Conservation (phyloP, 2,797 vertebrate species). For the Etheostoma nigrum region DNA sequence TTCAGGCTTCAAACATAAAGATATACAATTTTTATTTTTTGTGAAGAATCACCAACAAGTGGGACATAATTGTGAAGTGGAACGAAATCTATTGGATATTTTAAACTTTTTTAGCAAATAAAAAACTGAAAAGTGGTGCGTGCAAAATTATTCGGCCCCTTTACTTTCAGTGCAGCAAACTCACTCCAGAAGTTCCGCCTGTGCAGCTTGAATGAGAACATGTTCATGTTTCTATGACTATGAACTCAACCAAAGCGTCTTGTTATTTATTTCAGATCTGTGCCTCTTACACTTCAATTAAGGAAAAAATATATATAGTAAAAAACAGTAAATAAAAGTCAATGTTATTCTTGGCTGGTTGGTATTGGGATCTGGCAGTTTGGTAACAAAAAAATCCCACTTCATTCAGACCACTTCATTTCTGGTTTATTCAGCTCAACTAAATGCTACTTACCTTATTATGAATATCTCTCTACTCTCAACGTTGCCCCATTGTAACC, state of each 20-base stretch:
- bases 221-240: slow-evolving; percentile 34
- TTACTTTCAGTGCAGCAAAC: too few relatives aligned
- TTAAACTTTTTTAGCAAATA: too few relatives aligned
- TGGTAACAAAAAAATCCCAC: neutral
- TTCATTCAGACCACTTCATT: neutral
- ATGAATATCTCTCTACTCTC: neutral
- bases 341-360: neutral
- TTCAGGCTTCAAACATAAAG: too few relatives aligned
- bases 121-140: too few relatives aligned
- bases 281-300: slow-evolving; percentile 18
- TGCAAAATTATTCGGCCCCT: too few relatives aligned
- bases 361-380: too few relatives aligned
- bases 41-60: too few relatives aligned
- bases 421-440: too few relatives aligned
- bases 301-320: neutral
- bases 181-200: too few relatives aligned
- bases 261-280: neutral
- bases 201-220: neutral
- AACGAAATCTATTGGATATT: too few relatives aligned
- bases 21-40: too few relatives aligned
- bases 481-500: neutral
- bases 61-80: too few relatives aligned
- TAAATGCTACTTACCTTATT: neutral
- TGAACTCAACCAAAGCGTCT: slow-evolving; percentile 17
- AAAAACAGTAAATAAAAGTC: neutral